These are phyloP conservation scores for Pteruthius melanotis DNA, from an alignment of 2,113 vertebrate genomes.

Conservation along the genomic window DNA sequence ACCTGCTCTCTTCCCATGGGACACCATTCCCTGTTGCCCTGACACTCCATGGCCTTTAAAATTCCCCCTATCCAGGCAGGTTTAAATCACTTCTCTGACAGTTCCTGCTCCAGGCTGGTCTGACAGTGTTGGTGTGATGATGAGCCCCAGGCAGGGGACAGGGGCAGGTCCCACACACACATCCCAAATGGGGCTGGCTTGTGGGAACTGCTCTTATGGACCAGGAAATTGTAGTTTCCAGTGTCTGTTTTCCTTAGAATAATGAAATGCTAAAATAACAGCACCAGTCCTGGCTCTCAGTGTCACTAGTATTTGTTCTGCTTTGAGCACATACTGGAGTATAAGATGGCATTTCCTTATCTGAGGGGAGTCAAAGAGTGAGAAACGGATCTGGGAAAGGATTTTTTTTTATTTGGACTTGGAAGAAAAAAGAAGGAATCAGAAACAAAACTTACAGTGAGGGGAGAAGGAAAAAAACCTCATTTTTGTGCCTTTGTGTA, in stretches of 20 bases:
- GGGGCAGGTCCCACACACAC: rapidly evolving
- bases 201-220: neutral
- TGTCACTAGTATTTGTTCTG: neutral
- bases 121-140: rapidly evolving
- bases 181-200: neutral
- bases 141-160: neutral
- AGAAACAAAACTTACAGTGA: neutral
- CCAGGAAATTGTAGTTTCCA: neutral
- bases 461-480: neutral
- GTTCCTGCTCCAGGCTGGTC: neutral
- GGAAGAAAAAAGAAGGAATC: neutral
- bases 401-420: neutral
- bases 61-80: rapidly evolving
- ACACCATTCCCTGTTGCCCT: neutral
- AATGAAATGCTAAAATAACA: neutral
- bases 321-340: neutral
- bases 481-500: neutral
- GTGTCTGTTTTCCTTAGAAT: neutral
- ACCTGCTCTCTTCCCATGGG: neutral
- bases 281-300: neutral
- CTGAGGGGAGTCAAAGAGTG: neutral
- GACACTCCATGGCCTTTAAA: rapidly evolving
- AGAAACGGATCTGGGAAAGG: neutral
- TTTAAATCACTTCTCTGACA: rapidly evolving
- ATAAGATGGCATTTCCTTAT: neutral